phyloP scores from a whole-genome alignment of 2,888 invertebrate species.

The Tenthredo notha region DNA sequence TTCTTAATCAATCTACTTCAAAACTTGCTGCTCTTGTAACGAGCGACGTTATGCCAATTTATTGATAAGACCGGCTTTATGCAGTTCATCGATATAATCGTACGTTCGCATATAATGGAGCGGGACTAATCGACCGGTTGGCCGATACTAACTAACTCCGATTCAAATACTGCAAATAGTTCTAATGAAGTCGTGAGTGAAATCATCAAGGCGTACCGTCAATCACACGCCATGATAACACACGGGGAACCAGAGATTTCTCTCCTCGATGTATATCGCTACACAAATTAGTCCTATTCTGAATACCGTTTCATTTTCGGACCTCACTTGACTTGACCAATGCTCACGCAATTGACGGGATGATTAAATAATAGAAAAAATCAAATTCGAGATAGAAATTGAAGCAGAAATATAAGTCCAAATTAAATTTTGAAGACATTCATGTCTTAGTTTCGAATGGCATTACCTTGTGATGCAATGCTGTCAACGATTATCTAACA shows the following conservation, averaged over 20 bases:
- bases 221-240: slow-evolving; percentile 20
- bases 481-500: slow-evolving; percentile 24
- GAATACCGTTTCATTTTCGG: background rate
- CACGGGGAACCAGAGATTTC: background rate
- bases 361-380: background rate
- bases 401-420: background rate
- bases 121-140: slow-evolving; percentile 11
- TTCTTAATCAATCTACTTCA: background rate
- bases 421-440: background rate
- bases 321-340: background rate
- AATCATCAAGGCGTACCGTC: slow-evolving; percentile 19
- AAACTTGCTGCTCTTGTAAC: background rate
- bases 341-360: background rate
- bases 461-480: background rate
- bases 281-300: background rate
- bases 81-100: slow-evolving; percentile 21
- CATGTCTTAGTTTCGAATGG: background rate
- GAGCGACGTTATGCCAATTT: background rate
- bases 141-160: slow-evolving; percentile 15
- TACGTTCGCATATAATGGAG: slow-evolving; percentile 25
- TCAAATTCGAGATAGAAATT: background rate
- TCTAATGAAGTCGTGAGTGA: slow-evolving; percentile 39
- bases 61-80: slow-evolving; percentile 14
- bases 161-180: slow-evolving; percentile 29
- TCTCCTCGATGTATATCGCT: background rate